A percentile compares a stretch with the other conserved stretches of the same genome.
These are phyloP conservation scores for Dugesia japonica DNA, from an alignment of 2,888 invertebrate species.

Conservation along the genomic window DNA sequence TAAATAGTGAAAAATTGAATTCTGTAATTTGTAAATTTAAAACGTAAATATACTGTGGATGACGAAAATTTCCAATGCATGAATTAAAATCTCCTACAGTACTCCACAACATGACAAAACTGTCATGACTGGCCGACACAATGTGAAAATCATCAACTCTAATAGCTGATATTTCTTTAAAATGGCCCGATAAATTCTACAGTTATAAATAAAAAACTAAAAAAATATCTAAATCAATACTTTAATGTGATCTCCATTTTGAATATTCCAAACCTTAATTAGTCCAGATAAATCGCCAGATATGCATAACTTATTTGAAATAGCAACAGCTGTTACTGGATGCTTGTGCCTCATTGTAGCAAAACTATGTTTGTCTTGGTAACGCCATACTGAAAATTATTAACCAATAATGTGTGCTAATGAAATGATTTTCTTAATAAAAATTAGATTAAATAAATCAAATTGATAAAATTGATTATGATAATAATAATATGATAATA, in stretches of 20 bases:
- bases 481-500: no score
- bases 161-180: conserved; percentile 42
- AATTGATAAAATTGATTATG: no score
- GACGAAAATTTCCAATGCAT: conserved; percentile 44
- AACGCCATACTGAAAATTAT: conserved; percentile 42
- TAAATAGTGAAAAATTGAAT: no score
- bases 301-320: conserved; percentile 41
- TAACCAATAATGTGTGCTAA: not conserved
- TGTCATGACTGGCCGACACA: conserved; percentile 43
- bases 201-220: not conserved
- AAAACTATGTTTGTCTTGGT: conserved; percentile 43
- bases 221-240: conserved; percentile 37
- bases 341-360: conserved; percentile 43
- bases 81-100: conserved; percentile 42
- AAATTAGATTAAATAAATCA: no score
- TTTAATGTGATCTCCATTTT: conserved; percentile 43
- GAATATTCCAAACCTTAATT: conserved; percentile 46
- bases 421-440: no score
- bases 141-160: conserved; percentile 48
- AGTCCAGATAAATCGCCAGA: conserved; percentile 44
- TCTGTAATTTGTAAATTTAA: no score
- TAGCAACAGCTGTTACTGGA: conserved; percentile 42
- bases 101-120: conserved; percentile 46
- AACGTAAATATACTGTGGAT: conserved; percentile 45
- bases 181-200: conserved; percentile 43